Conservation (phyloP, 2,888 invertebrate species). For the Sarcophaga rosellei region DNA sequence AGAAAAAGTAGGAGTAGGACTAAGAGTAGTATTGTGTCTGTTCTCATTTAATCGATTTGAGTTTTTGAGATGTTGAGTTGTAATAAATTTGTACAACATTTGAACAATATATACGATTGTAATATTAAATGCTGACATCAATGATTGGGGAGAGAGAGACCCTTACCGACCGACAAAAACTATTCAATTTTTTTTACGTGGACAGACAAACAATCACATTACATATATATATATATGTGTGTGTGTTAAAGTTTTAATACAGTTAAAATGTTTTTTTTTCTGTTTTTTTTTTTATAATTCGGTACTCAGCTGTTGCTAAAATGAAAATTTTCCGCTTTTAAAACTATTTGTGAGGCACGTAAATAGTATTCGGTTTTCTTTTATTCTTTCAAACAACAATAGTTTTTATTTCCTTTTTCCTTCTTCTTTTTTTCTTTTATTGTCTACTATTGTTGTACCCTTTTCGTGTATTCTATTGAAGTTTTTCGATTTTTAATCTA, state of each 20-base stretch:
- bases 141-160: conserved; percentile 1
- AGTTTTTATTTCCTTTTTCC: conserved; percentile 3
- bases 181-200: no score
- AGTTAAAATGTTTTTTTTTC: no score
- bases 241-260: no score
- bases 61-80: background rate
- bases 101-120: conserved; percentile 33
- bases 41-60: no score
- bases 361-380: conserved; percentile 45
- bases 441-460: no score
- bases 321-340: background rate
- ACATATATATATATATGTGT: no score
- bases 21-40: no score
- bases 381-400: conserved; percentile 31
- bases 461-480: background rate
- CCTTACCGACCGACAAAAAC: no score
- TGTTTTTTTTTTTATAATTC: background rate
- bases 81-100: conserved; percentile 49
- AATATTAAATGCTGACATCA: conserved; percentile 54
- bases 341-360: conserved; percentile 48
- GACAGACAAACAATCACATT: no score
- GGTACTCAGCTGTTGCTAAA: conserved; percentile 45
- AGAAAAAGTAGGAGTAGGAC: no score
- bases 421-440: background rate
- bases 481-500: no score